These are phyloP conservation scores for Syngnathus floridae DNA, from an alignment of 2,113 vertebrate species.

Conservation along the genomic window DNA sequence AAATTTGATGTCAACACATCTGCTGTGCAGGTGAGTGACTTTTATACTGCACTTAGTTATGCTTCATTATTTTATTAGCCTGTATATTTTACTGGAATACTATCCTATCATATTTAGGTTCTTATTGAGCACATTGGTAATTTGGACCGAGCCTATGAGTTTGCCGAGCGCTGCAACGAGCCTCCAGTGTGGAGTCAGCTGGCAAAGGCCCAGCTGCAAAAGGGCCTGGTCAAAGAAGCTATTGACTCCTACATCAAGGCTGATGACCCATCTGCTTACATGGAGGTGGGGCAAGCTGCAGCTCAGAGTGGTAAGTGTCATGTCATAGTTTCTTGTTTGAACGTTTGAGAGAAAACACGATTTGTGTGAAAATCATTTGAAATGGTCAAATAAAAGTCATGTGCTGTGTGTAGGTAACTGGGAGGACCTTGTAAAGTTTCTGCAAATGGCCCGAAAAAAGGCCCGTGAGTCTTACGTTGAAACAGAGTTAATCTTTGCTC, in stretches of 20 bases:
- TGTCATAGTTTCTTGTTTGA: neutral
- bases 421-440: constrained; percentile 97
- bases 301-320: constrained; percentile 83
- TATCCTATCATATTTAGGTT: constrained; percentile 69
- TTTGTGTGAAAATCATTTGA: neutral
- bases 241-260: constrained; percentile 99
- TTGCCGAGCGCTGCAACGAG: constrained; percentile 97
- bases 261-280: constrained; percentile 96
- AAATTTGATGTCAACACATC: constrained; percentile 99
- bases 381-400: neutral
- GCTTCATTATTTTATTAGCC: neutral
- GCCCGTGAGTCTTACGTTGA: constrained; percentile 95
- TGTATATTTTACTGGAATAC: neutral
- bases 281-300: constrained; percentile 98
- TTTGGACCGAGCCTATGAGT: constrained; percentile 95
- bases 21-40: constrained; percentile 84
- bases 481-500: constrained; percentile 93
- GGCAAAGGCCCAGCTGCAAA: constrained; percentile 96
- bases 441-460: constrained; percentile 98
- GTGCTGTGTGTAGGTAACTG: constrained; percentile 80
- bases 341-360: neutral
- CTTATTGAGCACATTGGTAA: constrained; percentile 98
- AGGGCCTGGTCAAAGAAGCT: constrained; percentile 97
- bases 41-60: neutral
- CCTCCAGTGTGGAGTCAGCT: constrained; percentile 98